These are phyloP conservation scores for Agonum fuliginosum DNA, from an alignment of 2,888 invertebrate species.

Conservation along the genomic window DNA sequence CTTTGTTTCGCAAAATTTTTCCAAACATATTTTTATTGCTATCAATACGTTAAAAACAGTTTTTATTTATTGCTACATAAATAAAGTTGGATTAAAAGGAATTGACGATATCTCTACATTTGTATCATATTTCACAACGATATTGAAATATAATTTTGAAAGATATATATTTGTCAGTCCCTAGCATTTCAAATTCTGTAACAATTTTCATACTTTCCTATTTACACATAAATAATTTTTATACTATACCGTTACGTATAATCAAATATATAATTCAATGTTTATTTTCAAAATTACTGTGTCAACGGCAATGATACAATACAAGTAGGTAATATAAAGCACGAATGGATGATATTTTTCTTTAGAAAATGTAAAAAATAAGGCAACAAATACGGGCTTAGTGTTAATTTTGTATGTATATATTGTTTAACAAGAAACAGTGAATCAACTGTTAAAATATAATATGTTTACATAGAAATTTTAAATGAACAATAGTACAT, in stretches of 20 bases:
- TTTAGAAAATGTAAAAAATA: too few relatives aligned
- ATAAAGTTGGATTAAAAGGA: slow-evolving; percentile 23
- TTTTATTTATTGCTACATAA: slow-evolving; percentile 23
- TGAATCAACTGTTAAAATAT: too few relatives aligned
- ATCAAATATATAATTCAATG: not conserved
- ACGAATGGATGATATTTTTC: too few relatives aligned
- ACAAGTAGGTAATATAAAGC: too few relatives aligned
- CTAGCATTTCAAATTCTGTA: not conserved
- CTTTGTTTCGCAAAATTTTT: slow-evolving; percentile 16
- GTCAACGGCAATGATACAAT: too few relatives aligned
- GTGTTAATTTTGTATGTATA: too few relatives aligned
- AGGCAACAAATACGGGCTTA: too few relatives aligned
- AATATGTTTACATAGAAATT: too few relatives aligned
- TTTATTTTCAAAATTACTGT: too few relatives aligned
- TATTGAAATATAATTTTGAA: not conserved
- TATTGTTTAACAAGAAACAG: too few relatives aligned
- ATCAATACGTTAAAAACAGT: slow-evolving; percentile 11
- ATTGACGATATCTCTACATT: slow-evolving; percentile 7
- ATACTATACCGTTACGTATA: not conserved
- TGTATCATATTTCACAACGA: slow-evolving; percentile 1
- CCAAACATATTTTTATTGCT: slow-evolving; percentile 14
- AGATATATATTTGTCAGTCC: not conserved
- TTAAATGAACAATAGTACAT: too few relatives aligned
- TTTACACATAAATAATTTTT: not conserved
- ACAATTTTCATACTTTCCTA: too few relatives aligned